Evolutionary conservation across 2,888 invertebrate genomes (phyloP).

Genomic region (Hybos culiciformis): DNA sequence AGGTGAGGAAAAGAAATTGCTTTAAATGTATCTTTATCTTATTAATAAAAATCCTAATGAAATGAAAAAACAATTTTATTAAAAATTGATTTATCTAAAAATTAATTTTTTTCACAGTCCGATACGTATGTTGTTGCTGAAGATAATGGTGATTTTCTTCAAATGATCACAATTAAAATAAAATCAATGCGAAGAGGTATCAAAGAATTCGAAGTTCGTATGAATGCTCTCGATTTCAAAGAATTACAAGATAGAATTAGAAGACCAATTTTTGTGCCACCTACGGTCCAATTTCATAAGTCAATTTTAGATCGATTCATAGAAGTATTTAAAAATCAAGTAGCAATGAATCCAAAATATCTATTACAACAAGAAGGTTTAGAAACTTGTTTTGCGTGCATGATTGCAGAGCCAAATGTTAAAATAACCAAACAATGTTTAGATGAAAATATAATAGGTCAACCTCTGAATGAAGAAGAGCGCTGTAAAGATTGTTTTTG

Average conservation of each 20-base stretch:
- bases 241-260: constrained; percentile 59
- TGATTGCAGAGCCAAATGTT: constrained; percentile 63
- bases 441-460: constrained; percentile 35
- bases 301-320: constrained; percentile 73
- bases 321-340: constrained; percentile 64
- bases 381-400: constrained; percentile 80
- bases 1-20: constrained; percentile 30
- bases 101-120: constrained; percentile 34
- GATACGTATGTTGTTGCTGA: constrained; percentile 58
- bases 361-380: constrained; percentile 48
- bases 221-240: constrained; percentile 64
- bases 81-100: no score
- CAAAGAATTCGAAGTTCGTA: constrained; percentile 50
- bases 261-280: constrained; percentile 52
- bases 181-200: constrained; percentile 47
- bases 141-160: constrained; percentile 54
- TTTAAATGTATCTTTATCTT: background rate
- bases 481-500: constrained; percentile 48
- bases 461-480: constrained; percentile 27
- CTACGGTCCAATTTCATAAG: constrained; percentile 59
- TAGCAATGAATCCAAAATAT: constrained; percentile 53
- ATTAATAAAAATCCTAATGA: no score
- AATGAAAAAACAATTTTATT: background rate
- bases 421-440: constrained; percentile 62
- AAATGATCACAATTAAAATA: constrained; percentile 71